phyloP scores from a whole-genome alignment of 2,888 invertebrate genomes.

The Alviniconcha strummeri region DNA sequence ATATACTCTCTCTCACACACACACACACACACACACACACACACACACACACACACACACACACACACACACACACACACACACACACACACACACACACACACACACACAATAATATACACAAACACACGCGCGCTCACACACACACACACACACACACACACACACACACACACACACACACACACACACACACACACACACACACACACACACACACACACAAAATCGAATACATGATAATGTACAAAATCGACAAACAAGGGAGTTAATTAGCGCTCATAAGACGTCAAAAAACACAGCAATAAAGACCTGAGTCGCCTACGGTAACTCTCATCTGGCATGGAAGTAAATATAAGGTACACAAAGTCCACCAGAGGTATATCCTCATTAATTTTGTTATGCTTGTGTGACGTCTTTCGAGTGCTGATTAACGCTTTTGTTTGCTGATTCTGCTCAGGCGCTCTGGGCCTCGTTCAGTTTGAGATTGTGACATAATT shows the following conservation, averaged over 20 bases:
- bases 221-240: not conserved
- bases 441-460: too few relatives aligned
- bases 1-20: not conserved
- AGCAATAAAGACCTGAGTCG: too few relatives aligned
- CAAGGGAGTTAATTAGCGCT: too few relatives aligned
- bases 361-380: too few relatives aligned
- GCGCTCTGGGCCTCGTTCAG: too few relatives aligned
- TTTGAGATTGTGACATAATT: too few relatives aligned
- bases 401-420: too few relatives aligned
- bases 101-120: not conserved
- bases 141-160: not conserved
- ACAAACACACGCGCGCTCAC: not conserved
- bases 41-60: not conserved
- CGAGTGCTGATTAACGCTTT: too few relatives aligned
- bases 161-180: not conserved
- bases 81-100: not conserved
- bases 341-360: too few relatives aligned
- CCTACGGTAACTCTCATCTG: too few relatives aligned
- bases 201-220: conserved; percentile 1
- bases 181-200: conserved; percentile 3
- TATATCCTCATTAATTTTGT: too few relatives aligned
- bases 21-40: not conserved
- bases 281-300: too few relatives aligned
- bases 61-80: not conserved
- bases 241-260: not conserved